Percentiles rank a stretch among this genome's conserved stretches.
Conservation (phyloP, 1,140 invertebrate genomes). For the Dendrolimus kikuchii region DNA sequence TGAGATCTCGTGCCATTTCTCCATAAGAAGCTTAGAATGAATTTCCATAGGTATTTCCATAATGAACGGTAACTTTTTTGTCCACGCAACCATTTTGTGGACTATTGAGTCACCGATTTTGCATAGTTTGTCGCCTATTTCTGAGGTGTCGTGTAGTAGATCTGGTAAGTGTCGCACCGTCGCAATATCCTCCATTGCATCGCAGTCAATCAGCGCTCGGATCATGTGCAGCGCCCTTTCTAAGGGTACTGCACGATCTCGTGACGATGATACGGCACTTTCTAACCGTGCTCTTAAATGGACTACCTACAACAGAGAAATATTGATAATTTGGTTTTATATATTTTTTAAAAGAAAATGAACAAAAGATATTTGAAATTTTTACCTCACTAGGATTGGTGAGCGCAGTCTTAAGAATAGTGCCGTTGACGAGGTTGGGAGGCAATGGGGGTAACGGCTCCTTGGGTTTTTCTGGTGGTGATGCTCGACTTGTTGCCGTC, state of each 20-base stretch:
- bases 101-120: conserved; percentile 97
- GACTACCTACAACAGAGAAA: conserved; percentile 74
- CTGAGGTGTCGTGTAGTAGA: conserved; percentile 90
- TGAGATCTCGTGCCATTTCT: conserved; percentile 97
- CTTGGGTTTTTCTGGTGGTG: conserved; percentile 66
- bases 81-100: conserved; percentile 98
- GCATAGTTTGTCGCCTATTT: conserved; percentile 93
- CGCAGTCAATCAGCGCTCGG: conserved; percentile 92
- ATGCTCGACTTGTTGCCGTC: conserved; percentile 63
- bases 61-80: conserved; percentile 97
- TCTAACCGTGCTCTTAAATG: conserved; percentile 90
- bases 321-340: background rate
- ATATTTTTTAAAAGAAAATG: no score
- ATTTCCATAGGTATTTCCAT: conserved; percentile 95
- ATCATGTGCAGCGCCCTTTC: conserved; percentile 90
- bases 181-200: conserved; percentile 96
- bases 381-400: conserved; percentile 90
- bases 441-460: conserved; percentile 73
- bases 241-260: conserved; percentile 86
- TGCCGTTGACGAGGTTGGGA: conserved; percentile 88
- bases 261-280: conserved; percentile 87
- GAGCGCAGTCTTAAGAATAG: conserved; percentile 93
- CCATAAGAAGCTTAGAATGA: conserved; percentile 94
- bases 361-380: no score
- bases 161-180: conserved; percentile 92